Conservation (phyloP, 2,797 vertebrate genomes). For the Sylvia borin region DNA sequence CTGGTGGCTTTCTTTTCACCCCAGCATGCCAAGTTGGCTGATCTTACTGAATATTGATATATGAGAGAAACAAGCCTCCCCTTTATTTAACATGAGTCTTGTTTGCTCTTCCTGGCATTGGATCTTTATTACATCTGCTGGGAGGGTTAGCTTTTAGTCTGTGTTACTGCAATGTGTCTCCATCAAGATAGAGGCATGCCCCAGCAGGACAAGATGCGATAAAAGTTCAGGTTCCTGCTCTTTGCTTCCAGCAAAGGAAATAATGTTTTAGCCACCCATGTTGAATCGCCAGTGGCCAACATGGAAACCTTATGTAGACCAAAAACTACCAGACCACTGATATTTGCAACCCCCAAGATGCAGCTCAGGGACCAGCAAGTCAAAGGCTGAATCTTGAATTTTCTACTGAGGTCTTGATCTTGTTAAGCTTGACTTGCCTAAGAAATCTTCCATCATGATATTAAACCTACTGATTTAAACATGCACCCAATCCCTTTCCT, state of each 20-base stretch:
- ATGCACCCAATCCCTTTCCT: background rate
- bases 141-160: slow-evolving; percentile 43
- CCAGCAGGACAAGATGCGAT: slow-evolving; percentile 32
- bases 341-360: background rate
- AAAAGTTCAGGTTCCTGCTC: slow-evolving; percentile 32
- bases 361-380: background rate
- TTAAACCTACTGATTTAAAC: background rate
- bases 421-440: background rate
- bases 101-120: slow-evolving; percentile 33
- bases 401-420: background rate
- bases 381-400: background rate
- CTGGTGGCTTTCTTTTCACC: background rate
- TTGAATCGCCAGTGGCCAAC: slow-evolving; percentile 11
- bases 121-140: slow-evolving; percentile 5
- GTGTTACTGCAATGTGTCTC: slow-evolving; percentile 6
- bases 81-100: background rate
- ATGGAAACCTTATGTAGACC: background rate
- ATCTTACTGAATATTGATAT: background rate
- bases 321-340: background rate
- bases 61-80: background rate
- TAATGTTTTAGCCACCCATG: slow-evolving; percentile 50
- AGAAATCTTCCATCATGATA: background rate
- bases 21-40: background rate
- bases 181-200: slow-evolving; percentile 34
- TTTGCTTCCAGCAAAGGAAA: slow-evolving; percentile 41